phyloP scores from a whole-genome alignment of 2,797 vertebrate genomes.

The Manis pentadactyla region DNA sequence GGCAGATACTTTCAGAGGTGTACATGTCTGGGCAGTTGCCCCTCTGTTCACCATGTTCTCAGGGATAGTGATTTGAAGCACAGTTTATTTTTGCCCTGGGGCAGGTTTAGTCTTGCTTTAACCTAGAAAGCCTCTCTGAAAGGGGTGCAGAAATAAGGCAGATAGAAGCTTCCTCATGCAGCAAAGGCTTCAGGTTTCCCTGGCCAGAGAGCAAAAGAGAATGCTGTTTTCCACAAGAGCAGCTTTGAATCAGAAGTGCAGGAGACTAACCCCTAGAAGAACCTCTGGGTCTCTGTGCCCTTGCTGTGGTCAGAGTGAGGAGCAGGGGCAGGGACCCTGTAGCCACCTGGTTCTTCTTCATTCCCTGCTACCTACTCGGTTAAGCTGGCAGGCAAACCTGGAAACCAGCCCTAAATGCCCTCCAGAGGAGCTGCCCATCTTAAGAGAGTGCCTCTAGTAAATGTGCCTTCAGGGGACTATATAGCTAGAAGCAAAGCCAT shows the following conservation, averaged over 20 bases:
- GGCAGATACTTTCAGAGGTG: neutral
- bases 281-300: neutral
- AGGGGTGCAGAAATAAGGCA: neutral
- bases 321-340: neutral
- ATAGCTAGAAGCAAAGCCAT: neutral
- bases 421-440: neutral
- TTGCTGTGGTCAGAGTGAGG: neutral
- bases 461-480: neutral
- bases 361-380: neutral
- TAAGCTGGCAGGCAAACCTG: neutral
- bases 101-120: neutral
- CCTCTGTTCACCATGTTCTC: neutral
- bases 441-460: neutral
- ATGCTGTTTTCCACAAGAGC: neutral
- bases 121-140: constrained; percentile 44
- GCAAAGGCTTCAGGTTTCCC: neutral
- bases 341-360: neutral
- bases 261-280: neutral
- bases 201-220: neutral
- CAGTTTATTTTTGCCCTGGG: constrained; percentile 23
- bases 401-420: neutral
- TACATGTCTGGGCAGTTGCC: neutral
- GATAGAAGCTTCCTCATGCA: neutral
- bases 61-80: neutral
- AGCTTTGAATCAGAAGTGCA: neutral